Evolutionary conservation across 2,797 vertebrate genomes (phyloP), one percentile per base, ranked within the genome.

Genomic region (Myoxocephalus aenaeus): DNA sequence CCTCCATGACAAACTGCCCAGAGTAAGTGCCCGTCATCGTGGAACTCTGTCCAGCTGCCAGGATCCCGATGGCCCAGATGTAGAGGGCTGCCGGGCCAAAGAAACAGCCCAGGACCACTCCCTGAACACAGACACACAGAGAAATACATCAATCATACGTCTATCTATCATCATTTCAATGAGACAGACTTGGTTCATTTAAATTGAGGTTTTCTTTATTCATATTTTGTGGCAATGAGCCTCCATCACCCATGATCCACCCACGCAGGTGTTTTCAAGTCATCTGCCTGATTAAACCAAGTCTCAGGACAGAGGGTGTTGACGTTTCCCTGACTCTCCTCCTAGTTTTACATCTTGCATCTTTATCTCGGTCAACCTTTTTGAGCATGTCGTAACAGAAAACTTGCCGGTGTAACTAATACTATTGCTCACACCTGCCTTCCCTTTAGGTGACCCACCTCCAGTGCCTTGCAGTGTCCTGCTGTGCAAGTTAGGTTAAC

Each of bases 1-100:
- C 98, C 97, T 99, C 98, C 98, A 99, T 99, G 53, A 98, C 98
- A 64, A 99, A 99, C 94, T 99, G 98, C 14, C 98, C 98, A 0
- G 98, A 98, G 87, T 99, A 99, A 1, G 98, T 99, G 57, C 98
- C 98, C 0, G 97, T 99, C 98, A 99, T 99, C 10, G 98, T 99
- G 48, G 98, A 99, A 92, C 98, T 99, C 93, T 99, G 98, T 44
- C 98, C 98, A 0, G 98, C 98, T 15, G 98, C 98, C 36, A 99
- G 95, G 88, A 99, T 99, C 15, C 98, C 98, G 0, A 99, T 91
- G 0, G 98, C 97, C 98, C 98, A 99, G 90, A 99, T 99, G 79
- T 98, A 99, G 48, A 99, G 95, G 0, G 97, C 96, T 0, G 96
- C 97, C 0, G 96, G 96, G 27, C 98, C 98, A 0, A 99, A 99